Evolutionary conservation across 2,113 vertebrate species (phyloP).

Genomic region (Smithornis capensis): DNA sequence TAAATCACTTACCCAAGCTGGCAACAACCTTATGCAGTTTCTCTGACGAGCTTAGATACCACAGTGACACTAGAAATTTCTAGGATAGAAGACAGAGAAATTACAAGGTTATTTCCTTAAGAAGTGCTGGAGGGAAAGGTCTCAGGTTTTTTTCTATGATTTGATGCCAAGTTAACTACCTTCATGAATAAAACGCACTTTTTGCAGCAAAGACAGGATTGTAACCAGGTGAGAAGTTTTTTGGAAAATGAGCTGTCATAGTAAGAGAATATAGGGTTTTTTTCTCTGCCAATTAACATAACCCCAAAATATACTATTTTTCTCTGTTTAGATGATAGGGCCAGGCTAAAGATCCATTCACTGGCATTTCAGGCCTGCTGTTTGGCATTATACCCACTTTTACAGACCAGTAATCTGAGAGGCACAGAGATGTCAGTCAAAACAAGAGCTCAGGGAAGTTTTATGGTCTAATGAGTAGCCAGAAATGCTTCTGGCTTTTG

Average conservation of each 20-base stretch:
- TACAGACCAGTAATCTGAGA: not conserved
- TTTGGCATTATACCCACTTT: constrained; percentile 6
- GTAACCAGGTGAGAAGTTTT: not conserved
- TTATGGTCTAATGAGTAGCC: not conserved
- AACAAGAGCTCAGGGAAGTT: not conserved
- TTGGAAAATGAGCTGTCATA: not conserved
- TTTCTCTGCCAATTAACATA: not conserved
- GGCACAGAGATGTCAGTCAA: not conserved
- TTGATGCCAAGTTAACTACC: not conserved
- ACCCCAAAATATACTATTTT: not conserved
- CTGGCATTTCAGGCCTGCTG: not conserved
- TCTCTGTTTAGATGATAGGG: not conserved
- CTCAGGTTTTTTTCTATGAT: not conserved
- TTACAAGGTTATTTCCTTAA: not conserved
- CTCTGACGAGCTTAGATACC: not conserved
- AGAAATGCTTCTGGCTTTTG: not conserved
- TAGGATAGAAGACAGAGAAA: constrained; percentile 19
- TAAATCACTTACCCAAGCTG: not conserved
- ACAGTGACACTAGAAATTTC: constrained; percentile 18
- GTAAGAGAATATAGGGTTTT: not conserved
- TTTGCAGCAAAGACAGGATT: not conserved
- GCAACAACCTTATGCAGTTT: not conserved
- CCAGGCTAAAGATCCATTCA: not conserved
- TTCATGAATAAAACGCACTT: not conserved
- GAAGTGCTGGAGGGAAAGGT: not conserved